Conservation (phyloP, 2,113 vertebrate species). For the Noctilio leporinus region DNA sequence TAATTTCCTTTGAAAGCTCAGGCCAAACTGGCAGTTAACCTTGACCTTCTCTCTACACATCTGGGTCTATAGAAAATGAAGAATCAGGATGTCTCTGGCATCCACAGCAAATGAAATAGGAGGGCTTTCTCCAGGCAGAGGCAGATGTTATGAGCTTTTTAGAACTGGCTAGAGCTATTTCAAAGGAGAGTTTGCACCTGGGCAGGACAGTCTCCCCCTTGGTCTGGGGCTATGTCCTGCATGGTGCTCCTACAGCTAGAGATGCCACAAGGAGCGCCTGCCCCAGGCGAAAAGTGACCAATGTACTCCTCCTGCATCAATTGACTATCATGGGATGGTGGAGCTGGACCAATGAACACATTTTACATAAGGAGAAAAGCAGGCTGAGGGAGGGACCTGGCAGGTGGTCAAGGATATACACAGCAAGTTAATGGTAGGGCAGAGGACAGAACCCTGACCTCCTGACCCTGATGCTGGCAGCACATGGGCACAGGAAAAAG, state of each 20-base stretch:
- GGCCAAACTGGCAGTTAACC: slow-evolving; percentile 60
- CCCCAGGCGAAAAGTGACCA: background rate
- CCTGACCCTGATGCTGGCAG: background rate
- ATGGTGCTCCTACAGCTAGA: background rate
- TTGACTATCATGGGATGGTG: background rate
- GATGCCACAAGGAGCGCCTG: background rate
- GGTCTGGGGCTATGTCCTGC: background rate
- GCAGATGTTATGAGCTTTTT: slow-evolving; percentile 45
- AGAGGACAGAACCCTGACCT: background rate
- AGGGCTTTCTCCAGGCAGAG: slow-evolving; percentile 47
- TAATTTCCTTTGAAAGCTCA: slow-evolving; percentile 59
- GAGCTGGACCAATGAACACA: background rate
- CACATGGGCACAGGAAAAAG: background rate
- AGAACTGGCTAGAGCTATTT: slow-evolving; percentile 18
- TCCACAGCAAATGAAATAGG: slow-evolving; percentile 34
- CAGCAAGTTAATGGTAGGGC: background rate
- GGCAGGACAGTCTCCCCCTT: background rate
- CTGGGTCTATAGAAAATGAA: slow-evolving; percentile 60
- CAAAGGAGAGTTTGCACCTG: slow-evolving; percentile 5
- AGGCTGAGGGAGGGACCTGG: background rate
- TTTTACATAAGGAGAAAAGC: slow-evolving; percentile 13
- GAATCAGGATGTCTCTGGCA: slow-evolving; percentile 45
- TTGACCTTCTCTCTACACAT: slow-evolving; percentile 57
- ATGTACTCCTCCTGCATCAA: background rate
- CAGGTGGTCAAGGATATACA: background rate